phyloP scores from a whole-genome alignment of 2,888 invertebrate species.

The Cenopis cana region DNA sequence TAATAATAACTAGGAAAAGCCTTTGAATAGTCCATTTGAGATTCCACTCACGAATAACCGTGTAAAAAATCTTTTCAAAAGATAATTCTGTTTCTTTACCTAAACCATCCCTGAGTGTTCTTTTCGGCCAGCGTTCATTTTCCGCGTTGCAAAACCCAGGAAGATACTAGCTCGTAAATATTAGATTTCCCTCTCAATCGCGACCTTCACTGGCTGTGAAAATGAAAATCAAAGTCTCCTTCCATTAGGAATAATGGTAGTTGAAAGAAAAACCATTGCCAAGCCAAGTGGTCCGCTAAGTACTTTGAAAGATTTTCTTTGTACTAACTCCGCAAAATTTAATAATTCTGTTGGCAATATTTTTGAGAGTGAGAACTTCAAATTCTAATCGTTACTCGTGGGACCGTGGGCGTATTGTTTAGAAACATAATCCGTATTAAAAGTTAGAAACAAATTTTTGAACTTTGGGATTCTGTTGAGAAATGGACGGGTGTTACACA shows the following conservation, averaged over 20 bases:
- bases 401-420: constrained; percentile 29
- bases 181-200: constrained; percentile 37
- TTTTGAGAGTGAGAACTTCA: constrained; percentile 27
- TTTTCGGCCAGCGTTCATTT: constrained; percentile 22
- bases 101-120: constrained; percentile 15
- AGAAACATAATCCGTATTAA: background rate
- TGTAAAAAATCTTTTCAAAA: constrained; percentile 18
- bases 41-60: background rate
- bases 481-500: too few species aligned
- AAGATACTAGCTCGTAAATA: constrained; percentile 15
- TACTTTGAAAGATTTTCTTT: constrained; percentile 45
- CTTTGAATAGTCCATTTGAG: background rate
- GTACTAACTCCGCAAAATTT: constrained; percentile 35
- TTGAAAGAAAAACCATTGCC: constrained; percentile 41
- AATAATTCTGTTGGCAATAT: constrained; percentile 40
- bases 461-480: background rate
- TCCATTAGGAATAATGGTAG: constrained; percentile 45
- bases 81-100: constrained; percentile 13
- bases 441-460: background rate
- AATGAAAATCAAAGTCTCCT: constrained; percentile 43
- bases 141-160: constrained; percentile 20
- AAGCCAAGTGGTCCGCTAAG: constrained; percentile 43
- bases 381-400: constrained; percentile 30
- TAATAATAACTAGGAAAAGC: too few species aligned
- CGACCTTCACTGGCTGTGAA: constrained; percentile 31